These are phyloP conservation scores for Lethrus apterus DNA, from an alignment of 1,140 invertebrate genomes.

Conservation along the genomic window DNA sequence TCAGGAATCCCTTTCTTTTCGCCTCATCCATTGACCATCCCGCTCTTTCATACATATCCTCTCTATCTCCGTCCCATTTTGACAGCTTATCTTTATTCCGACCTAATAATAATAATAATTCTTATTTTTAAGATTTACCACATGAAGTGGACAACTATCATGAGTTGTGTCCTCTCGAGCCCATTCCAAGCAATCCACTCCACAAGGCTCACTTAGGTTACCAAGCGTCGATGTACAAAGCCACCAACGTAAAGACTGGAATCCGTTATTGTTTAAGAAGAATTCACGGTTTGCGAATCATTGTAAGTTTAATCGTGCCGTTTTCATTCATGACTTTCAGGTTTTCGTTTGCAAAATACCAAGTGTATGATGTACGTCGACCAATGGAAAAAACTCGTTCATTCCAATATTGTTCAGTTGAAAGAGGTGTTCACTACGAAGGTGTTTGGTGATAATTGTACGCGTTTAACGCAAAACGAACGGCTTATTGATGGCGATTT, in stretches of 20 bases:
- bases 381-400: slow-evolving; percentile 88
- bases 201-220: slow-evolving; percentile 65
- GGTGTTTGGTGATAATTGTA: slow-evolving; percentile 91
- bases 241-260: slow-evolving; percentile 81
- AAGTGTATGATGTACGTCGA: slow-evolving; percentile 83
- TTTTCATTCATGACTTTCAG: slow-evolving; percentile 39
- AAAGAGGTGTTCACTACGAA: slow-evolving; percentile 93
- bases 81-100: no score
- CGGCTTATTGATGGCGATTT: neutral
- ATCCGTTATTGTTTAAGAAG: slow-evolving; percentile 78
- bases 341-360: slow-evolving; percentile 70
- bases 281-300: slow-evolving; percentile 60
- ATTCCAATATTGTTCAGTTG: slow-evolving; percentile 87
- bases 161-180: slow-evolving; percentile 79
- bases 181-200: slow-evolving; percentile 42
- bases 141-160: slow-evolving; percentile 83
- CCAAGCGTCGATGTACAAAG: slow-evolving; percentile 85
- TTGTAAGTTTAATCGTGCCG: neutral
- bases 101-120: no score
- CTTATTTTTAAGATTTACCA: slow-evolving; percentile 66
- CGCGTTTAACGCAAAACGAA: neutral
- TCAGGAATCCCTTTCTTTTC: no score
- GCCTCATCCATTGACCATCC: no score
- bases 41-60: no score
- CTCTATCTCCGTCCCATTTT: no score